These are phyloP conservation scores for Liolophura sinensis DNA, from an alignment of 1,140 invertebrate genomes.

Conservation along the genomic window DNA sequence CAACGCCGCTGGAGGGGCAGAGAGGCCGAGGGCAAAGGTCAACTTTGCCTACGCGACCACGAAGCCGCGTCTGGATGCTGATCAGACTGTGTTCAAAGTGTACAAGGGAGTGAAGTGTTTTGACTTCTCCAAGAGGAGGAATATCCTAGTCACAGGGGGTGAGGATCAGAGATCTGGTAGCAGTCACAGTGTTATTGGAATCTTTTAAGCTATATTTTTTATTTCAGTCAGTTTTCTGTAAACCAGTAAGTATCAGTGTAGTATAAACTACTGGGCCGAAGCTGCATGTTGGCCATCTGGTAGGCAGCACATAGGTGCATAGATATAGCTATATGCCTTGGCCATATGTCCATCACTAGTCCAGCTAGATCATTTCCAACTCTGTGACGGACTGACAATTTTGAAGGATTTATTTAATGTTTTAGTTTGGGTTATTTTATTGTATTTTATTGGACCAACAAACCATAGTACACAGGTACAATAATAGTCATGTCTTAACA, in stretches of 20 bases:
- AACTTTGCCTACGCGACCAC: constrained; percentile 29
- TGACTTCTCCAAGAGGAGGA: constrained; percentile 57
- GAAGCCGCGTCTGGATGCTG: constrained; percentile 43
- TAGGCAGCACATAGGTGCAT: no score
- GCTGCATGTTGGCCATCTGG: no score
- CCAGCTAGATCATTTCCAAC: no score
- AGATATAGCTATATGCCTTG: no score
- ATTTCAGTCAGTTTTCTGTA: not conserved
- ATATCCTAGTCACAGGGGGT: constrained; percentile 58
- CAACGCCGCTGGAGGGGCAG: constrained; percentile 22
- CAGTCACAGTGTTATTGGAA: not conserved
- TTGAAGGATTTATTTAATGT: no score
- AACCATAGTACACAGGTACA: no score
- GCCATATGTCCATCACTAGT: no score
- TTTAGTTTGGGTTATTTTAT: no score
- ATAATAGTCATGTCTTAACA: no score
- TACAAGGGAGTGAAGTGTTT: constrained; percentile 61
- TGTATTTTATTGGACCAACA: no score
- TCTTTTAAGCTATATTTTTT: not conserved
- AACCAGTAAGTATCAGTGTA: not conserved
- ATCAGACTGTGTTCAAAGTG: constrained; percentile 56
- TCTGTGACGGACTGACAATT: no score
- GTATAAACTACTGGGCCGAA: no score
- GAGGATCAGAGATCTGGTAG: constrained; percentile 7
- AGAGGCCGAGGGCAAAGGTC: constrained; percentile 23